Evolutionary conservation across 2,888 invertebrate species (phyloP).

Genomic region (Drosophila mercatorum): DNA sequence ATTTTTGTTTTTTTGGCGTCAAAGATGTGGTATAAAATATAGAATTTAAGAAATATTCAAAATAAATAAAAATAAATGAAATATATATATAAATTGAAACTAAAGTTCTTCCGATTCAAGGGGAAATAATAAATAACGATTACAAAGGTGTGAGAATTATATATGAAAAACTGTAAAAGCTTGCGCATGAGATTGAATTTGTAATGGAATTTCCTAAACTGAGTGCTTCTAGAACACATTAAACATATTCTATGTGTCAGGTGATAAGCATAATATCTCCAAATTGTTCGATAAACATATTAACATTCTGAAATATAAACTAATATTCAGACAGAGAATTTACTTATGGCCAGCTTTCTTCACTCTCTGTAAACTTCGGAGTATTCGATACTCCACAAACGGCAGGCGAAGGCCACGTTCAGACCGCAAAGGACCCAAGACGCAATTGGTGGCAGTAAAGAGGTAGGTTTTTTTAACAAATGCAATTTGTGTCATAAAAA

Average conservation of each 20-base stretch:
- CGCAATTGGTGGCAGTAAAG: slow-evolving; percentile 8
- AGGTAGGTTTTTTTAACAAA: not conserved
- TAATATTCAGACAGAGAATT: not conserved
- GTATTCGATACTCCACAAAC: slow-evolving; percentile 19
- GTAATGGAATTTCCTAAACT: not conserved
- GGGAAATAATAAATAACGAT: no score
- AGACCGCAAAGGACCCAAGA: slow-evolving; percentile 1
- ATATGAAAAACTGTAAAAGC: no score
- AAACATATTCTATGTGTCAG: not conserved
- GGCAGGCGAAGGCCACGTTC: slow-evolving; percentile 24
- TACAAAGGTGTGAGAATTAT: no score
- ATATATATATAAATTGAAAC: no score
- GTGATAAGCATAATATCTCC: not conserved
- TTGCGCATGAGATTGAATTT: no score
- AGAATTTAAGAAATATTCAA: not conserved
- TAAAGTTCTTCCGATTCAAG: no score
- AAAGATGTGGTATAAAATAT: not conserved
- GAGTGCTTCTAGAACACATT: not conserved
- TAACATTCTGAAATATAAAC: not conserved
- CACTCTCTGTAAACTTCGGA: slow-evolving; percentile 21
- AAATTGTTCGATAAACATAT: no score
- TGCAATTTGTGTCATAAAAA: slow-evolving; percentile 56
- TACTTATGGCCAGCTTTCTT: not conserved
- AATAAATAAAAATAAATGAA: no score
- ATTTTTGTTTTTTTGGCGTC: not conserved